These are phyloP conservation scores for Apis dorsata DNA, from an alignment of 1,140 invertebrate species.

Conservation along the genomic window DNA sequence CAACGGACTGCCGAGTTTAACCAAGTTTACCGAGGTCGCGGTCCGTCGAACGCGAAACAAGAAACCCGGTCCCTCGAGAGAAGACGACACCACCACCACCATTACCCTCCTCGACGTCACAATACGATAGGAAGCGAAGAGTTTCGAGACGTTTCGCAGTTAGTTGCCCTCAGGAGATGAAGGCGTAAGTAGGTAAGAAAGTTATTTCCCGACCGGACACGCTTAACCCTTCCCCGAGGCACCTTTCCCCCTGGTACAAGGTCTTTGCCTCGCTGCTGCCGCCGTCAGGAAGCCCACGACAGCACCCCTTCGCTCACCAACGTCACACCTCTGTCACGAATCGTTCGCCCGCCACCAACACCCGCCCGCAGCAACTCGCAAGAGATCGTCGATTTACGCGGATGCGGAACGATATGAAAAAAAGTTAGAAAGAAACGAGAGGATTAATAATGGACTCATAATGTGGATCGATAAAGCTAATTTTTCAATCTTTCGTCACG, in stretches of 20 bases:
- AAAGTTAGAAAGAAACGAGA: not conserved
- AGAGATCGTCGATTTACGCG: not conserved
- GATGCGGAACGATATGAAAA: not conserved
- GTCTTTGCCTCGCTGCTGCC: constrained; percentile 33
- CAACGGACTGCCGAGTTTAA: not conserved
- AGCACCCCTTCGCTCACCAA: constrained; percentile 43
- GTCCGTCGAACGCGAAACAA: constrained; percentile 64
- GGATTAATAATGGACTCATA: not conserved
- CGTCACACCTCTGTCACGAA: constrained; percentile 55
- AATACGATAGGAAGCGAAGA: constrained; percentile 66
- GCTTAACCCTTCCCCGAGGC: constrained; percentile 74
- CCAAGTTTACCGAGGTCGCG: constrained; percentile 50
- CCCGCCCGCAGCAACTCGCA: not conserved
- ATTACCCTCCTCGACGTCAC: constrained; percentile 49
- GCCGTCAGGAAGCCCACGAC: constrained; percentile 21
- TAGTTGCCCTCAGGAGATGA: constrained; percentile 77
- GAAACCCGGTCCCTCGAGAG: constrained; percentile 29
- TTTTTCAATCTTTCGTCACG: too few relatives aligned
- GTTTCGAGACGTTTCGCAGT: constrained; percentile 71
- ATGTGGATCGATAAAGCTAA: not conserved
- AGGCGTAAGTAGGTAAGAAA: constrained; percentile 79
- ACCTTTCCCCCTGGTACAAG: constrained; percentile 52
- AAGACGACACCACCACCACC: constrained; percentile 5
- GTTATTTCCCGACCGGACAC: constrained; percentile 79
- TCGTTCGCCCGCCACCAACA: not conserved